Conservation (phyloP, 2,113 vertebrate species). For the Austrofundulus limnaeus region DNA sequence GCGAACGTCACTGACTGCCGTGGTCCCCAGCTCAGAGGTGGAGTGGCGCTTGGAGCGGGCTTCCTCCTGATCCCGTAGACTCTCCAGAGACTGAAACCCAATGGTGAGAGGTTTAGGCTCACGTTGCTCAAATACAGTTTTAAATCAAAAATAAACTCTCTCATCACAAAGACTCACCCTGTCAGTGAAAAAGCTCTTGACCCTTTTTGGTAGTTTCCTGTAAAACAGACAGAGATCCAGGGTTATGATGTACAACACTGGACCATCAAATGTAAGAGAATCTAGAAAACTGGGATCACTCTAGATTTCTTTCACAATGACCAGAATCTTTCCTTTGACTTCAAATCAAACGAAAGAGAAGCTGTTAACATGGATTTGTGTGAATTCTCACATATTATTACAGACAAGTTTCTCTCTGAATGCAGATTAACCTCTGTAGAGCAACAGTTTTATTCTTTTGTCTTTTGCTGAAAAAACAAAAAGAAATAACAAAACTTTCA, state of each 20-base stretch:
- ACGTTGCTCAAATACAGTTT: too few relatives aligned
- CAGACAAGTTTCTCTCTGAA: too few relatives aligned
- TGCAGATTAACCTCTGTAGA: too few relatives aligned
- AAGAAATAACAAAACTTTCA: too few relatives aligned
- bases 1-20: constrained; percentile 86
- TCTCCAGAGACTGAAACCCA: constrained; percentile 87
- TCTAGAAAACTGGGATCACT: too few relatives aligned
- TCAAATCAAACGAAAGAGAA: too few relatives aligned
- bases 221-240: constrained; percentile 30
- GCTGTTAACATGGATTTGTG: too few relatives aligned
- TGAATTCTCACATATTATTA: too few relatives aligned
- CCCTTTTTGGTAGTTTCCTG: constrained; percentile 92
- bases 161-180: constrained; percentile 81
- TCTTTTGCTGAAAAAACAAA: too few relatives aligned
- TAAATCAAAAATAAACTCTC: background rate
- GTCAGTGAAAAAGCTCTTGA: constrained; percentile 95
- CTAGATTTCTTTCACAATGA: background rate
- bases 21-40: constrained; percentile 89
- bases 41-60: constrained; percentile 89
- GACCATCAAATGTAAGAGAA: background rate
- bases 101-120: background rate
- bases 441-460: too few relatives aligned
- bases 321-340: too few relatives aligned
- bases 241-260: background rate
- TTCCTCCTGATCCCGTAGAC: constrained; percentile 85